Percentiles rank a stretch among this genome's conserved stretches.
Evolutionary conservation across 2,113 vertebrate species (phyloP).

Genomic region (Solea senegalensis): DNA sequence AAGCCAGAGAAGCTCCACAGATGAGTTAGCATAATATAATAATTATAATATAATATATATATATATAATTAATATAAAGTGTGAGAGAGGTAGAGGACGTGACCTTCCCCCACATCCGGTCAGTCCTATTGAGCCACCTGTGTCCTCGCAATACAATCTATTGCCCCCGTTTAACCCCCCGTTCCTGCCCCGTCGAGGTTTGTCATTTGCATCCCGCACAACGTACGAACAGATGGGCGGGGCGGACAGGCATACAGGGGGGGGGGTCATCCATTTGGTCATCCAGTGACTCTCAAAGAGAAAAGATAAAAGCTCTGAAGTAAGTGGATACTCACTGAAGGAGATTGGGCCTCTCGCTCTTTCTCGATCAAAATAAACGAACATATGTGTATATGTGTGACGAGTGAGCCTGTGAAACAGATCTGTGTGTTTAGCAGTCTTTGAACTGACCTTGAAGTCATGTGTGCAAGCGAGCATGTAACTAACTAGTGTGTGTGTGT

Average conservation of each 20-base stretch:
- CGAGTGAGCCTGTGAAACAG: background rate
- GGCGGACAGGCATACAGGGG: too few relatives aligned
- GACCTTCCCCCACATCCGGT: conserved; percentile 31
- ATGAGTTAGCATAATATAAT: too few relatives aligned
- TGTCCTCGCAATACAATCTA: background rate
- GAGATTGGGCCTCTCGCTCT: conserved; percentile 13
- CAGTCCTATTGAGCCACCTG: conserved; percentile 23
- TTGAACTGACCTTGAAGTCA: conserved; percentile 19
- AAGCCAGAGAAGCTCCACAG: too few relatives aligned
- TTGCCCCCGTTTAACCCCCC: background rate
- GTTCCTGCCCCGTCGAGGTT: background rate
- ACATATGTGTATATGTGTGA: background rate
- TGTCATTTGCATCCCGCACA: background rate
- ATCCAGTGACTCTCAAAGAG: background rate
- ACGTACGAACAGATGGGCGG: background rate
- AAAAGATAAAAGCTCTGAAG: conserved; percentile 41
- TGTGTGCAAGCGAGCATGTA: background rate
- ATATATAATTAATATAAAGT: too few relatives aligned
- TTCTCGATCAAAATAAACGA: conserved; percentile 11
- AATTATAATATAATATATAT: too few relatives aligned
- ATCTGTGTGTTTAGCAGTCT: background rate
- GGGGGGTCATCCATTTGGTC: conserved; percentile 13
- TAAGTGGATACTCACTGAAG: conserved; percentile 40
- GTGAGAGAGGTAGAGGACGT: conserved; percentile 10
- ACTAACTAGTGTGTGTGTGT: background rate